Evolutionary conservation across 2,888 invertebrate genomes (phyloP).

Genomic region (Pterostichus niger): DNA sequence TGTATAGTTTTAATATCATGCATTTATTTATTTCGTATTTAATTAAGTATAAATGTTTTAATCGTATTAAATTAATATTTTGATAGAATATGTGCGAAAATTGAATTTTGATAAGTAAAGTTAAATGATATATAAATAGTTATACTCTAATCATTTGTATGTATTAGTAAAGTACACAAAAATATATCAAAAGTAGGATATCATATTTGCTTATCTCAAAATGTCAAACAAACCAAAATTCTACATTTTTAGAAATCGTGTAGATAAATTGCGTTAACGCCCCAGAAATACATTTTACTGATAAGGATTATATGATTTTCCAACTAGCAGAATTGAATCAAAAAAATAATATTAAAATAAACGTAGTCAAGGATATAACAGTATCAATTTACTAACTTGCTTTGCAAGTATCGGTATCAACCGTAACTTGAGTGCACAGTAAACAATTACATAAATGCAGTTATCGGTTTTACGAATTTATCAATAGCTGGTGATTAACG

Average conservation of each 20-base stretch:
- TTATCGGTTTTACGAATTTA: conserved; percentile 55
- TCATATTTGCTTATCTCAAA: conserved; percentile 10
- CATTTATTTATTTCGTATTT: conserved; percentile 30
- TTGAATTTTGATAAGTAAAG: neutral
- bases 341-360: conserved; percentile 16
- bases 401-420: conserved; percentile 13
- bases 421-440: conserved; percentile 37
- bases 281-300: neutral
- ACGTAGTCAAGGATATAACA: conserved; percentile 28
- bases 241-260: neutral
- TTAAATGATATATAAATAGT: too few species aligned
- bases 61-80: neutral
- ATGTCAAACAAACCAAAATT: neutral
- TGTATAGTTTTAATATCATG: neutral
- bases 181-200: neutral
- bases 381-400: conserved; percentile 26
- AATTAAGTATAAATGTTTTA: neutral
- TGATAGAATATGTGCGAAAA: too few species aligned
- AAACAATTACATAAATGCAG: conserved; percentile 54
- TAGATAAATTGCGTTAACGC: conserved; percentile 19
- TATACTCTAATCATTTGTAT: neutral
- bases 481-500: conserved; percentile 51
- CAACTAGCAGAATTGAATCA: neutral
- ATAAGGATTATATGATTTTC: conserved; percentile 32
- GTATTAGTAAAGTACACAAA: neutral